These are phyloP conservation scores for Lytechinus pictus DNA, from an alignment of 35 echinoderm and acorn worm species.

Conservation along the genomic window DNA sequence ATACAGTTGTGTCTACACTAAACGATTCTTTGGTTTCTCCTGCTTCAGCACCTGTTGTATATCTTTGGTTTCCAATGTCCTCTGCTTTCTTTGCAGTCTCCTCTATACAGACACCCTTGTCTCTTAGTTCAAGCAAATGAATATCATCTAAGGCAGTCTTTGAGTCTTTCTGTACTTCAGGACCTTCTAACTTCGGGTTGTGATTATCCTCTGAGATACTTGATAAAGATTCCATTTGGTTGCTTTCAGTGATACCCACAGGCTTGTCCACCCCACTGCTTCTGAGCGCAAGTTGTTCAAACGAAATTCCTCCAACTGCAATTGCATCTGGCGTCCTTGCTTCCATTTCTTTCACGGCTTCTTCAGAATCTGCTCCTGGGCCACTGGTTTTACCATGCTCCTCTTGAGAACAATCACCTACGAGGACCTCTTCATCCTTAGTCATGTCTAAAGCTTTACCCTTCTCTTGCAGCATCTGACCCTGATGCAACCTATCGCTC, in stretches of 20 bases:
- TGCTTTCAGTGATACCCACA: not conserved
- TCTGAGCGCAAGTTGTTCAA: not conserved
- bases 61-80: not conserved
- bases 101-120: not conserved
- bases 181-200: not conserved
- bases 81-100: not conserved
- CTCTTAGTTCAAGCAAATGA: not conserved
- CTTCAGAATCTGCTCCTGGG: not conserved
- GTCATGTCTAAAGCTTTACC: not conserved
- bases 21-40: not conserved
- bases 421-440: not conserved
- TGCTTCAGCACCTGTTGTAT: not conserved
- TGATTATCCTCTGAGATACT: not conserved
- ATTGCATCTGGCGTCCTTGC: not conserved
- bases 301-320: not conserved
- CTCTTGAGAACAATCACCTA: not conserved
- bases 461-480: not conserved
- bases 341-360: not conserved
- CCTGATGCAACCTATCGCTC: not conserved
- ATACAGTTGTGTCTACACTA: not conserved
- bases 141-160: not conserved
- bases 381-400: not conserved
- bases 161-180: not conserved
- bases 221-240: not conserved
- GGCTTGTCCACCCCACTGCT: not conserved